Percentiles rank a stretch among this genome's conserved stretches.
Conservation (phyloP, 2,797 vertebrate genomes). For the Luscinia luscinia region DNA sequence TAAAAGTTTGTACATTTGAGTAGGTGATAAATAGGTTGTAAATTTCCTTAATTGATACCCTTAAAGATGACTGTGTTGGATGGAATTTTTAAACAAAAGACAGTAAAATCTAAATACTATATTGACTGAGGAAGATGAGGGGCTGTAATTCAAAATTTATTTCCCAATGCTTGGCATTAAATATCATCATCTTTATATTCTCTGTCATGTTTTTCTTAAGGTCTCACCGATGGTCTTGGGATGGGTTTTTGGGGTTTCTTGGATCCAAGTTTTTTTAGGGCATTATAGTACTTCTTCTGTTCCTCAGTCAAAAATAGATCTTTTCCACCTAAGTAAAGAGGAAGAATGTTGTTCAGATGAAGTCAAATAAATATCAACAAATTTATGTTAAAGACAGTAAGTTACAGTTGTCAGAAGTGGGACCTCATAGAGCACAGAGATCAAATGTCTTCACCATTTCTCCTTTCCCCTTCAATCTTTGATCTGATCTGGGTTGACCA, state of each 20-base stretch:
- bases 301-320: constrained; percentile 80
- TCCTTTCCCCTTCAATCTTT: background rate
- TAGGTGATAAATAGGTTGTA: background rate
- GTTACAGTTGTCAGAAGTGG: background rate
- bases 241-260: constrained; percentile 79
- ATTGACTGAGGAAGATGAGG: background rate
- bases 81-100: background rate
- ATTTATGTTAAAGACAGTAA: background rate
- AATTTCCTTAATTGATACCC: background rate
- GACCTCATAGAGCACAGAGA: background rate
- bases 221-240: constrained; percentile 77
- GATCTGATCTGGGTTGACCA: background rate
- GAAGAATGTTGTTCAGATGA: constrained; percentile 11
- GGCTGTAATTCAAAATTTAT: background rate
- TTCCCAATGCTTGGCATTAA: background rate
- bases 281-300: constrained; percentile 82
- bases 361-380: background rate
- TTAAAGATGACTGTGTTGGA: background rate
- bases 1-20: background rate
- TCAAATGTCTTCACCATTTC: background rate
- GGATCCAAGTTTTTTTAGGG: constrained; percentile 79
- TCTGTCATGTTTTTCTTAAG: background rate
- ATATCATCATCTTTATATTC: background rate
- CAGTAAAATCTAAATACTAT: background rate
- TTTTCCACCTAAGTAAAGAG: constrained; percentile 78